Evolutionary conservation across 2,113 vertebrate genomes (phyloP).

Genomic region (Sarotherodon lohbergeri): DNA sequence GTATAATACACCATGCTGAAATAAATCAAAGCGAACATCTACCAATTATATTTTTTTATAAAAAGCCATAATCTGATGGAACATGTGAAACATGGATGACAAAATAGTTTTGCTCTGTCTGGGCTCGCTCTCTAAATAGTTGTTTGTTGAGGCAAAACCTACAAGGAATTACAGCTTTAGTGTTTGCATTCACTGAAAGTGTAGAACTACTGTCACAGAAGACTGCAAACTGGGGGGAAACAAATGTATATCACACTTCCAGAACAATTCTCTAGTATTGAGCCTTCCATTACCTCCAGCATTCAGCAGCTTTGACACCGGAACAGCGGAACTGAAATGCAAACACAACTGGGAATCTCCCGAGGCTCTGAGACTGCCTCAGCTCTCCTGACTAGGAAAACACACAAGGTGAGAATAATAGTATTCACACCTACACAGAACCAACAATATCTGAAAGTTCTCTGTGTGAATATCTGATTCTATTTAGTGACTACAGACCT

Average conservation of each 20-base stretch:
- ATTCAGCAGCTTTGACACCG: conserved; percentile 11
- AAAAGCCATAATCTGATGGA: background rate
- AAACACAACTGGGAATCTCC: conserved; percentile 36
- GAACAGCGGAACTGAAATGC: conserved; percentile 11
- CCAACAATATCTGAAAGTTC: background rate
- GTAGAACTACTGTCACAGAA: background rate
- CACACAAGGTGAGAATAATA: conserved; percentile 32
- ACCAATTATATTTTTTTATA: background rate
- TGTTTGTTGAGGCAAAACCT: background rate
- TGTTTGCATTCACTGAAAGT: background rate
- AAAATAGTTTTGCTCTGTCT: background rate
- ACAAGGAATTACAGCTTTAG: background rate
- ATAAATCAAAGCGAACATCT: background rate
- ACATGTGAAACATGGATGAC: background rate
- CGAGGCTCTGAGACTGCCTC: conserved; percentile 9
- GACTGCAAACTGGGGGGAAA: background rate
- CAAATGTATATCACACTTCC: background rate
- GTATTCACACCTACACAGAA: conserved; percentile 33
- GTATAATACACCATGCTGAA: background rate
- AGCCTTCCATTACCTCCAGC: background rate
- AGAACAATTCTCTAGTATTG: background rate
- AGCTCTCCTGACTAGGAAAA: conserved; percentile 22
- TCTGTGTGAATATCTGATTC: background rate
- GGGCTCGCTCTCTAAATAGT: background rate
- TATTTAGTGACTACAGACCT: background rate